Evolutionary conservation across 2,113 vertebrate genomes (phyloP).

Genomic region (Potamarius usumacintae): DNA sequence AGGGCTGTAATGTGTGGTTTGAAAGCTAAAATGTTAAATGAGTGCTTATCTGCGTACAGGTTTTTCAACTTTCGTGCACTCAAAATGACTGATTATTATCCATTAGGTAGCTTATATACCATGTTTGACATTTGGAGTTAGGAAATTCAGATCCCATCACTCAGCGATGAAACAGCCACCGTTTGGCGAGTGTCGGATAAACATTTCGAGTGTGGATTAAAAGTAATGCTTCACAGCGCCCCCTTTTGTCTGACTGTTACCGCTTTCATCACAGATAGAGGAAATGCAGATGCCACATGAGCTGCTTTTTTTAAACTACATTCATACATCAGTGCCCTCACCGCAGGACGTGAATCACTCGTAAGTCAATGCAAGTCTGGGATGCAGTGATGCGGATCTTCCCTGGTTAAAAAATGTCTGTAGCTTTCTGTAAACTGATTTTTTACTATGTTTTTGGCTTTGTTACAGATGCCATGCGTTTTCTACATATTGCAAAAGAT

Average conservation of each 20-base stretch:
- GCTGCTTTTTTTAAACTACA: neutral
- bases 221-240: conserved; percentile 26
- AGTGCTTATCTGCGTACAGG: neutral
- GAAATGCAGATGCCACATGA: neutral
- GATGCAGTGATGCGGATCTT: neutral
- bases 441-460: neutral
- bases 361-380: neutral
- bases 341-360: neutral
- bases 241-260: conserved; percentile 26
- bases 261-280: neutral
- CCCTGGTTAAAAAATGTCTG: neutral
- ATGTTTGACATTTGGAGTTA: conserved; percentile 27
- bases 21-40: neutral
- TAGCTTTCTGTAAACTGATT: neutral
- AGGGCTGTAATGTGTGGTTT: conserved; percentile 13
- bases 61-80: conserved; percentile 11
- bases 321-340: neutral
- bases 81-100: conserved; percentile 13
- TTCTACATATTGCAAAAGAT: neutral
- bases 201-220: neutral
- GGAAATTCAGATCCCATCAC: conserved; percentile 15
- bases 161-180: neutral
- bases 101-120: neutral
- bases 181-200: neutral
- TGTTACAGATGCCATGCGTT: neutral